Conservation (phyloP, 2,888 invertebrate species). For the Neoaliturus tenellus region DNA sequence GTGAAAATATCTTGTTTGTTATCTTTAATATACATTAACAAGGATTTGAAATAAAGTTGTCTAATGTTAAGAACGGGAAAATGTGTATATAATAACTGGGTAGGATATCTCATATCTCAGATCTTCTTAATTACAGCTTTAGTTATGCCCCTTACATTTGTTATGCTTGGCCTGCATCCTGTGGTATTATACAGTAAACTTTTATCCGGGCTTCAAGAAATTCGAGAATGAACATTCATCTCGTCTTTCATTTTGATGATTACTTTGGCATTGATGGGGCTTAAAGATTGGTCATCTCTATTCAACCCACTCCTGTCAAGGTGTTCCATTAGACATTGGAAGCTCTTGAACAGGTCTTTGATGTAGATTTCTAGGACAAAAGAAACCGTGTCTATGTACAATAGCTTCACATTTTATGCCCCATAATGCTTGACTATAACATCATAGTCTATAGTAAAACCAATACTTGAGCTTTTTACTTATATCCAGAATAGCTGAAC, state of each 20-base stretch:
- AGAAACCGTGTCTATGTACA: slow-evolving; percentile 59
- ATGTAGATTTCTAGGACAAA: slow-evolving; percentile 67
- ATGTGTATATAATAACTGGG: no score
- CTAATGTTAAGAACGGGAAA: no score
- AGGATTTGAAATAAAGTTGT: no score
- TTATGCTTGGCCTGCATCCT: slow-evolving; percentile 59
- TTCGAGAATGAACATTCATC: slow-evolving; percentile 67
- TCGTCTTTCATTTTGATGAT: slow-evolving; percentile 70
- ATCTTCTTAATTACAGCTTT: no score
- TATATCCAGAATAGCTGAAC: neutral
- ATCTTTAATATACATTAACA: no score
- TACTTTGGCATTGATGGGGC: slow-evolving; percentile 65
- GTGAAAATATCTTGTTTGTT: no score
- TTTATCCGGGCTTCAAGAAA: slow-evolving; percentile 68
- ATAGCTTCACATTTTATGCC: slow-evolving; percentile 63
- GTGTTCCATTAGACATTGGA: slow-evolving; percentile 52
- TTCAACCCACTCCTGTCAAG: slow-evolving; percentile 67
- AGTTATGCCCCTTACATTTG: slow-evolving; percentile 57
- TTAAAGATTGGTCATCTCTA: slow-evolving; percentile 37
- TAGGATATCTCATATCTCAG: no score
- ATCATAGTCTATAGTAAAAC: slow-evolving; percentile 57
- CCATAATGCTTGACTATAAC: slow-evolving; percentile 62
- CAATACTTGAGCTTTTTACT: neutral
- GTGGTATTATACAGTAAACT: slow-evolving; percentile 64
- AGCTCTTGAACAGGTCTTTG: slow-evolving; percentile 69